Conservation (phyloP, 2,113 vertebrate genomes). For the Rousettus leschenaultii region DNA sequence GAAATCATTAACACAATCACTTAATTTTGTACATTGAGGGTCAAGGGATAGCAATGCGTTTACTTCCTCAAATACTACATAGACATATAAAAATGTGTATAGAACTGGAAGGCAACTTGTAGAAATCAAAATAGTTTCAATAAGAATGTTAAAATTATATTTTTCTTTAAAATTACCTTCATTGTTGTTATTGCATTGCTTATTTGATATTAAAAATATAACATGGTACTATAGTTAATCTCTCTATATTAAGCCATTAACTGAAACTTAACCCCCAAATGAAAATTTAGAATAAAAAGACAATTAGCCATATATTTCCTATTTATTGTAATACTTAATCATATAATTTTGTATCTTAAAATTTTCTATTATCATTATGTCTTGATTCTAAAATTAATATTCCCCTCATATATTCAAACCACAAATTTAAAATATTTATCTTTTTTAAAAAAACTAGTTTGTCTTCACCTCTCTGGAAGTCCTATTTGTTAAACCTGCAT, state of each 20-base stretch:
- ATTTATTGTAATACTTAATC: background rate
- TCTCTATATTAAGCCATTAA: background rate
- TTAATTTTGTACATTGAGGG: background rate
- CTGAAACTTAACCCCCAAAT: background rate
- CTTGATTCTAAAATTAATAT: conserved; percentile 1
- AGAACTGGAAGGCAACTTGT: background rate
- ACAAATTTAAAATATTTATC: background rate
- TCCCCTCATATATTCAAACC: conserved; percentile 7
- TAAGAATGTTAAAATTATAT: background rate
- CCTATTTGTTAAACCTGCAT: background rate
- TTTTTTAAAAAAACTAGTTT: background rate
- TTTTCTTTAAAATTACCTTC: background rate
- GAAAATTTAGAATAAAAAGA: background rate
- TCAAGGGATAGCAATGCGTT: background rate
- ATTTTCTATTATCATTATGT: background rate
- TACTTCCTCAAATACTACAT: background rate
- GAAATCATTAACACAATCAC: background rate
- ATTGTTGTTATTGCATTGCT: background rate
- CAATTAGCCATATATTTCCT: background rate
- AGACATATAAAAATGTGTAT: background rate
- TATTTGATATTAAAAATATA: background rate
- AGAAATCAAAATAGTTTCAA: conserved; percentile 12
- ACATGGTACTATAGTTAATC: background rate
- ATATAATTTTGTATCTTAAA: background rate
- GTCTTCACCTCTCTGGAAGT: background rate